Evolutionary conservation across 1,140 invertebrate genomes (phyloP).

Genomic region (Ctenoplectra terminalis): DNA sequence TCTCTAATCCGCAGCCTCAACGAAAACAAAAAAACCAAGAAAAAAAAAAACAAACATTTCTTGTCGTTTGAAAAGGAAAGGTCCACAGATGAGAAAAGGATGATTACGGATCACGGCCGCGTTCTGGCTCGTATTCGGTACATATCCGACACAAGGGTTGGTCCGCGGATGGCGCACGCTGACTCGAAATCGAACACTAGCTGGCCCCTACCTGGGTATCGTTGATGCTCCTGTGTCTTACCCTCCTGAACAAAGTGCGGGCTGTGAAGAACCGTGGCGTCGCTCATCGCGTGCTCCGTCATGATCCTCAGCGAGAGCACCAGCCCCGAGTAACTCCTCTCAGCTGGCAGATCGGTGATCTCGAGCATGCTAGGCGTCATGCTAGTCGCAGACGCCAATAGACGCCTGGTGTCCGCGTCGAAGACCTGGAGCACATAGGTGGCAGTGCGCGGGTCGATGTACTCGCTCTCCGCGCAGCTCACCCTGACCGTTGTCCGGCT

Average conservation of each 20-base stretch:
- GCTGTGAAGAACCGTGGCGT: slow-evolving; percentile 83
- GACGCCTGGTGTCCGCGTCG: slow-evolving; percentile 82
- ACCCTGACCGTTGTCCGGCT: slow-evolving; percentile 81
- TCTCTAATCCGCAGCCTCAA: neutral
- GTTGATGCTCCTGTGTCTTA: slow-evolving; percentile 80
- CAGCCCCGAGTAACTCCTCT: slow-evolving; percentile 80
- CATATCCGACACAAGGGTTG: too few relatives aligned
- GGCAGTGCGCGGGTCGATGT: slow-evolving; percentile 76
- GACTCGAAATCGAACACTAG: slow-evolving; percentile 63
- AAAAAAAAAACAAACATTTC: neutral
- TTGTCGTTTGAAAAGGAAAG: neutral
- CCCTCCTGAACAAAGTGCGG: slow-evolving; percentile 78
- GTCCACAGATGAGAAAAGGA: too few relatives aligned
- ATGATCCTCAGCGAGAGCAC: slow-evolving; percentile 83
- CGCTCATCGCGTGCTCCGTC: slow-evolving; percentile 82
- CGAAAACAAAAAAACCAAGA: too few relatives aligned
- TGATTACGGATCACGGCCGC: neutral
- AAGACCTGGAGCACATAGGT: slow-evolving; percentile 84
- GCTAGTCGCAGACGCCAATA: slow-evolving; percentile 83
- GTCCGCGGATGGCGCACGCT: slow-evolving; percentile 38
- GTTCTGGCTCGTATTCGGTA: neutral
- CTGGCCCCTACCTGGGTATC: slow-evolving; percentile 78
- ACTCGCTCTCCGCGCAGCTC: slow-evolving; percentile 80
- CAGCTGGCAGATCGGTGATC: slow-evolving; percentile 81
- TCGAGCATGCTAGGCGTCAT: slow-evolving; percentile 81